phyloP scores from a whole-genome alignment of 2,888 invertebrate species.

The Rhyacophila evoluta region DNA sequence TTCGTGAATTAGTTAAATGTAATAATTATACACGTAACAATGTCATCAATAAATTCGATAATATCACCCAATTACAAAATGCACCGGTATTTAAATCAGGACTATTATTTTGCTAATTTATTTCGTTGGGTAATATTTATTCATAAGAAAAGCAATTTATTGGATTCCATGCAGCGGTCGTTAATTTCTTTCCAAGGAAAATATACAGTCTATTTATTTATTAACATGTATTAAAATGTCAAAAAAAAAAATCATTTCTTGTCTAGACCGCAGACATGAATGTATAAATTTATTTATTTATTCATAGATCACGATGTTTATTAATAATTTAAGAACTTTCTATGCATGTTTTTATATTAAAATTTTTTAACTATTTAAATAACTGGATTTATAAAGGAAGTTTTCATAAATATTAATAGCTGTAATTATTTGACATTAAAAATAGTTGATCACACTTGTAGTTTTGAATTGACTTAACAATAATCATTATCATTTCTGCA shows the following conservation, averaged over 20 bases:
- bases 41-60: background rate
- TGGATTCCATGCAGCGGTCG: background rate
- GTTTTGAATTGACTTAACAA: too few species aligned
- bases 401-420: too few species aligned
- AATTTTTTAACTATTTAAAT: too few species aligned
- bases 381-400: too few species aligned
- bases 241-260: background rate
- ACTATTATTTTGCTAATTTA: background rate
- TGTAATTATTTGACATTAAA: too few species aligned
- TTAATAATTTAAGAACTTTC: background rate
- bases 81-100: background rate
- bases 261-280: background rate
- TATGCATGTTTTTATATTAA: too few species aligned
- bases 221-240: background rate
- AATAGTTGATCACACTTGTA: too few species aligned
- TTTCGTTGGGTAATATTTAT: background rate
- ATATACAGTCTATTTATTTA: background rate
- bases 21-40: background rate
- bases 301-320: background rate
- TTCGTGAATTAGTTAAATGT: background rate
- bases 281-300: background rate
- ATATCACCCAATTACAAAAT: background rate
- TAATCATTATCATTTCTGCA: too few species aligned
- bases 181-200: background rate
- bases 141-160: background rate